Percentiles rank a stretch among this genome's conserved stretches.
Conservation (phyloP, 1,140 invertebrate genomes). For the Sinella curviseta region DNA sequence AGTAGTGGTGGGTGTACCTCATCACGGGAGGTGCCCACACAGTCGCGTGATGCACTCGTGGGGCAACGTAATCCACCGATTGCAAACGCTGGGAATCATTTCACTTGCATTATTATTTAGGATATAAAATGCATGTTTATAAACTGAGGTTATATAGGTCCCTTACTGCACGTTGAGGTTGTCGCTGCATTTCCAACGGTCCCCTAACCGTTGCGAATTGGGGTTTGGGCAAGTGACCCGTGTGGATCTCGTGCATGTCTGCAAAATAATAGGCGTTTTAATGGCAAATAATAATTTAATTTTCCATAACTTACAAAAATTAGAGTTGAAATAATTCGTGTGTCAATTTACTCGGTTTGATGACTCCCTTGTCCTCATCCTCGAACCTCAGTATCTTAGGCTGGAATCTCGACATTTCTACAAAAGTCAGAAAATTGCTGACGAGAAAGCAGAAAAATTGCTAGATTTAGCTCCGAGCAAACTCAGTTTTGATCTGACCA, state of each 20-base stretch:
- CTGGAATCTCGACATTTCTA: too few species aligned
- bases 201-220: not conserved
- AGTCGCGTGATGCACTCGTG: not conserved
- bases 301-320: too few species aligned
- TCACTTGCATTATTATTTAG: not conserved
- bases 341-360: too few species aligned
- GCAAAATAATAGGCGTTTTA: too few species aligned
- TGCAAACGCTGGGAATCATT: not conserved
- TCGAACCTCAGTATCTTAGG: too few species aligned
- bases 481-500: too few species aligned
- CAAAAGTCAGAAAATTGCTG: too few species aligned
- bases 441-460: too few species aligned
- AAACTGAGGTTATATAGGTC: not conserved
- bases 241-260: constrained; percentile 15
- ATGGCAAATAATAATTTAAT: too few species aligned
- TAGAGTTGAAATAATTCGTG: too few species aligned
- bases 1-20: constrained; percentile 13
- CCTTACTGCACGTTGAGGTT: constrained; percentile 5
- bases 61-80: not conserved
- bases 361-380: too few species aligned
- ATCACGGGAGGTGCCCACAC: not conserved
- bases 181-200: not conserved
- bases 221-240: not conserved
- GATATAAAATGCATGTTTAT: not conserved
- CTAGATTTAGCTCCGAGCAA: too few species aligned